These are phyloP conservation scores for Aphelocoma californica DNA, from an alignment of 2,797 vertebrate species.

Conservation along the genomic window DNA sequence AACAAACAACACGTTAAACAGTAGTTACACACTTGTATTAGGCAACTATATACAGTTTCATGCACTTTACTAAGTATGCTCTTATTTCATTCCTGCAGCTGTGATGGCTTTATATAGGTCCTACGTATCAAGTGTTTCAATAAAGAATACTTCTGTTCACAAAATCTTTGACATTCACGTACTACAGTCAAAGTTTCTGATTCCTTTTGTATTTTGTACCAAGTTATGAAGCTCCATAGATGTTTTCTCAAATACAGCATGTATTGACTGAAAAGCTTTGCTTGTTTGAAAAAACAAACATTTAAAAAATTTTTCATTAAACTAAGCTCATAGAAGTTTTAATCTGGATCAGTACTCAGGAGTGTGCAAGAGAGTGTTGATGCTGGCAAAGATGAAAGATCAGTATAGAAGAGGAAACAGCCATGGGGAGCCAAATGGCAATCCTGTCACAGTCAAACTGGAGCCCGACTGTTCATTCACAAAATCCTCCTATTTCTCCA, in stretches of 20 bases:
- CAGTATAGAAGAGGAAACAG: not conserved
- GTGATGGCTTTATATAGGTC: not conserved
- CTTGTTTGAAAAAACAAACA: not conserved
- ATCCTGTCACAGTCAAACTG: not conserved
- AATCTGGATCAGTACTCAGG: not conserved
- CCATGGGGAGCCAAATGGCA: not conserved
- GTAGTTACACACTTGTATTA: not conserved
- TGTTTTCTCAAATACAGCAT: not conserved
- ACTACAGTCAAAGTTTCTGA: not conserved
- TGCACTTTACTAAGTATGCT: not conserved
- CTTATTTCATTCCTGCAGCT: not conserved
- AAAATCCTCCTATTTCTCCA: not conserved
- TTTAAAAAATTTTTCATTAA: not conserved
- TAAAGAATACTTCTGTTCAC: not conserved
- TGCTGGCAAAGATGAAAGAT: rapidly evolving
- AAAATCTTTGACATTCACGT: not conserved
- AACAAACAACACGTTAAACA: not conserved
- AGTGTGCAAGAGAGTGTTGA: rapidly evolving
- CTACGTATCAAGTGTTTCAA: not conserved
- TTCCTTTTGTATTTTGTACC: not conserved
- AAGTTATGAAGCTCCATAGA: not conserved
- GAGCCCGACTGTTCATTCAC: not conserved
- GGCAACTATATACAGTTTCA: not conserved
- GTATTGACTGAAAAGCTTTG: not conserved
- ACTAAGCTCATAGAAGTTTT: not conserved